These are phyloP conservation scores for Apostichopus leukothele DNA, from an alignment of 53 echinoderm and acorn worm genomes.

Conservation along the genomic window DNA sequence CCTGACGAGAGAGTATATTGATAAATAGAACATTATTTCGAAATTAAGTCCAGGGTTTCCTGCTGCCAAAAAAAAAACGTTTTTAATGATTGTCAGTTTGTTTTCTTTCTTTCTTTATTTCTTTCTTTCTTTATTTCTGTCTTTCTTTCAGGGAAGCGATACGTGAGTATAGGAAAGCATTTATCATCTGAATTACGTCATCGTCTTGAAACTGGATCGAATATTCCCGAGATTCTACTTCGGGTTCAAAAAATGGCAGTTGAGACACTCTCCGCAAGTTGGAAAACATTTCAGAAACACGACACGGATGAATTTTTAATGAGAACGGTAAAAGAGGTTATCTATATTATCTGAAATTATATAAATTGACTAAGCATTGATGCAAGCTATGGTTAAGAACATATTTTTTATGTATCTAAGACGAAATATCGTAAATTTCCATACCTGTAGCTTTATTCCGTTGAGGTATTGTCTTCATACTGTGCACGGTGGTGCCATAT, in stretches of 20 bases:
- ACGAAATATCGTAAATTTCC: too few relatives aligned
- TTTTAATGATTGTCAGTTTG: not conserved
- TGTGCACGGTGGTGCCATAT: too few relatives aligned
- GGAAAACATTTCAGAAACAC: slow-evolving; percentile 65
- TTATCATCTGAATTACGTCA: slow-evolving; percentile 64
- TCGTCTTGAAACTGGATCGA: not conserved
- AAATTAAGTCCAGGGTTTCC: too few relatives aligned
- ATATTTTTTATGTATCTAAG: too few relatives aligned
- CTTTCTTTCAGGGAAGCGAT: slow-evolving; percentile 36
- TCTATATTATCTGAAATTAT: too few relatives aligned
- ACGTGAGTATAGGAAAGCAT: slow-evolving; percentile 62
- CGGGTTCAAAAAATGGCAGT: slow-evolving; percentile 81
- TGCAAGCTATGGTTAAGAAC: too few relatives aligned
- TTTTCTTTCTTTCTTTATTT: not conserved
- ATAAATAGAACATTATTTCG: too few relatives aligned
- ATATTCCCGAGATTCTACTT: slow-evolving; percentile 59
- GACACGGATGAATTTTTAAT: slow-evolving; percentile 84
- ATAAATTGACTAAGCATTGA: too few relatives aligned
- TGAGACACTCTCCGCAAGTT: slow-evolving; percentile 63
- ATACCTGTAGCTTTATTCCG: too few relatives aligned
- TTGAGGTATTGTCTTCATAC: too few relatives aligned
- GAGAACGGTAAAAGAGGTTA: slow-evolving; percentile 61
- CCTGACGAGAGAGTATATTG: too few relatives aligned
- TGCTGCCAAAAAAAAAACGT: too few relatives aligned
- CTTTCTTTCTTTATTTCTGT: not conserved